A percentile compares a stretch with the other conserved stretches of the same genome.
Conservation (phyloP, 2,113 vertebrate species). For the Oryzias javanicus region DNA sequence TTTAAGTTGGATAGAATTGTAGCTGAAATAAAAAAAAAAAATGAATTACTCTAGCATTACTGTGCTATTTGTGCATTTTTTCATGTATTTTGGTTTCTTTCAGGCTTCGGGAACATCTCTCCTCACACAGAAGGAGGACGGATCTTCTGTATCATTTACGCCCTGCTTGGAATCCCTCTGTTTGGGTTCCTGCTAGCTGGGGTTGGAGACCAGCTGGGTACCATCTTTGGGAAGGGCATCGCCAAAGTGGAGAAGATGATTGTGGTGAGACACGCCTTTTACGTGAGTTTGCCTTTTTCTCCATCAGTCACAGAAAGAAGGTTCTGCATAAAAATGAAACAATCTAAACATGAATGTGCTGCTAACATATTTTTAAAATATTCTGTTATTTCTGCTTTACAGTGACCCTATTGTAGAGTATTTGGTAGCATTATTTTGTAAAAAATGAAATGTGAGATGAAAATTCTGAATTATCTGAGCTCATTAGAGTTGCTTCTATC, state of each 20-base stretch:
- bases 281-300: not conserved
- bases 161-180: slow-evolving; percentile 95
- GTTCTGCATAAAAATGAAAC: not conserved
- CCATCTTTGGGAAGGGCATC: slow-evolving; percentile 97
- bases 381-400: too few species aligned
- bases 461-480: too few species aligned
- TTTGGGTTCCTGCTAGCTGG: slow-evolving; percentile 97
- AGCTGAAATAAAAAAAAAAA: too few species aligned
- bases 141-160: slow-evolving; percentile 98
- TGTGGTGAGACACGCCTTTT: slow-evolving; percentile 80
- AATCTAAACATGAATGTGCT: too few species aligned
- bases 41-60: too few species aligned
- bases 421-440: too few species aligned
- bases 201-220: slow-evolving; percentile 96
- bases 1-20: not conserved
- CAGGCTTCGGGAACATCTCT: slow-evolving; percentile 98
- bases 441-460: too few species aligned
- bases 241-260: slow-evolving; percentile 96
- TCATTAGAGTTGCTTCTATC: too few species aligned
- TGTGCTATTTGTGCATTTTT: not conserved
- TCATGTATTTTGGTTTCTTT: slow-evolving; percentile 19
- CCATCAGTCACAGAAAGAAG: not conserved
- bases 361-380: too few species aligned
- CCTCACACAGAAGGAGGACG: slow-evolving; percentile 95
- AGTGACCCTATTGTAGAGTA: too few species aligned